phyloP scores from a whole-genome alignment of 2,113 vertebrate genomes.

The Ptychochromis oligacanthus region DNA sequence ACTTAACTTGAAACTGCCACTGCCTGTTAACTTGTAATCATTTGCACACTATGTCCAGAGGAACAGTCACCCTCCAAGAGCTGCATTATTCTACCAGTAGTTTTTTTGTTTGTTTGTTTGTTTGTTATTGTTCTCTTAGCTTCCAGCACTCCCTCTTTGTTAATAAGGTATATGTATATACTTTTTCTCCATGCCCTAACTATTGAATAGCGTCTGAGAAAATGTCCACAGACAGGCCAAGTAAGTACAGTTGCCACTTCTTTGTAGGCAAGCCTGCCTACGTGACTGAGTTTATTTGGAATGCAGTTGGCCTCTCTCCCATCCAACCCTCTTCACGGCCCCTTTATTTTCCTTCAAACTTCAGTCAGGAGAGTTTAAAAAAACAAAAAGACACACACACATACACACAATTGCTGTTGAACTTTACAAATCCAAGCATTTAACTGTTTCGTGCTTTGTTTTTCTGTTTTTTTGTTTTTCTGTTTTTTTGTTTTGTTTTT shows the following conservation, averaged over 20 bases:
- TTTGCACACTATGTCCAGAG: neutral
- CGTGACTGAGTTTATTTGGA: slow-evolving; percentile 33
- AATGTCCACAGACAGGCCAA: neutral
- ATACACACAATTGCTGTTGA: neutral
- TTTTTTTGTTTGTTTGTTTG: no score
- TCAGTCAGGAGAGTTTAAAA: neutral
- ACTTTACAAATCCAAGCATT: neutral
- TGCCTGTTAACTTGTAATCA: neutral
- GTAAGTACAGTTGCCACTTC: slow-evolving; percentile 9
- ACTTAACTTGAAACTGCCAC: neutral
- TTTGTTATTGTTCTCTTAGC: neutral
- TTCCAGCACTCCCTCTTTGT: neutral
- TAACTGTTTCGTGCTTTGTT: no score
- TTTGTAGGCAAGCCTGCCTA: slow-evolving; percentile 21
- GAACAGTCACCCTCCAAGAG: neutral
- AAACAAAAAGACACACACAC: neutral
- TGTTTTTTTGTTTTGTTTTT: neutral
- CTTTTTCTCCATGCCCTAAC: neutral
- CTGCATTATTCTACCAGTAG: neutral
- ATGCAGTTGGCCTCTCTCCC: slow-evolving; percentile 17
- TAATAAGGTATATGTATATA: neutral
- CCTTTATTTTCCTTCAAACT: neutral
- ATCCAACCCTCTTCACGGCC: neutral
- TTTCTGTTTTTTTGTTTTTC: neutral
- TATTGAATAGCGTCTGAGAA: slow-evolving; percentile 5